Evolutionary conservation across 37 sponge, comb jelly and placozoan species (phyloP), one percentile per base, ranked within the genome.

Genomic region (Amphimedon queenslandica): DNA sequence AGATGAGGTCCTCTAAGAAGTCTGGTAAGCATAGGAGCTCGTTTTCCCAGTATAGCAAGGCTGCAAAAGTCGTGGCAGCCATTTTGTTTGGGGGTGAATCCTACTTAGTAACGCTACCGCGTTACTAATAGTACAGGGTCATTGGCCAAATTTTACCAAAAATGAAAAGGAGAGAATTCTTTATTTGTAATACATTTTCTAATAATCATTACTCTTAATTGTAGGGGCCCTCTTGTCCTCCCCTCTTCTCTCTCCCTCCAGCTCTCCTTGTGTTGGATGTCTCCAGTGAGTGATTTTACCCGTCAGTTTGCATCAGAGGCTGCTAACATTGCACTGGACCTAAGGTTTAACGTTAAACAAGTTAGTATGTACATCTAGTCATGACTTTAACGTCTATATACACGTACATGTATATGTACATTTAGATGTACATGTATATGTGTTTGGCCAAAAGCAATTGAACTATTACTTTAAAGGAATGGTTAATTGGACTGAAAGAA

Each of bases 181-280:
- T n/a, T n/a, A n/a, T n/a, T n/a, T 30, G 32, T 2, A 30, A 34
- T 65, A 3, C 66, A 30, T 21, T 23, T 5, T 23, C 4, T 65
- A 35, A 18, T 38, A 37, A 24, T 69, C n/a, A 5, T 24, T 34
- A 32, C 33, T 36, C 20, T 8, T 30, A 31, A 28, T 30, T 36
- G 37, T 60, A 73, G 74, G 74, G 37, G 60, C 20, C 57, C 60
- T 18, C 18, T 73, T 58, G 23, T 23, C 56, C 39, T 73, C 3
- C 57, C 74, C 1, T 29, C 58, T 32, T 43, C 74, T 25, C 35
- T 73, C 24, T 47, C 20, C 23, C 61, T 73, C 18, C 74, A 73
- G 39, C 39, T 73, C 18, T 30, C 25, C 61, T 38, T 73, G 1
- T 73, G 74, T 56, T 57, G 36, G 3, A 24, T 57, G 38, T 11